Evolutionary conservation across 2,797 vertebrate species (phyloP), one percentile per base, ranked within the genome.

Genomic region (Thunnus albacares): DNA sequence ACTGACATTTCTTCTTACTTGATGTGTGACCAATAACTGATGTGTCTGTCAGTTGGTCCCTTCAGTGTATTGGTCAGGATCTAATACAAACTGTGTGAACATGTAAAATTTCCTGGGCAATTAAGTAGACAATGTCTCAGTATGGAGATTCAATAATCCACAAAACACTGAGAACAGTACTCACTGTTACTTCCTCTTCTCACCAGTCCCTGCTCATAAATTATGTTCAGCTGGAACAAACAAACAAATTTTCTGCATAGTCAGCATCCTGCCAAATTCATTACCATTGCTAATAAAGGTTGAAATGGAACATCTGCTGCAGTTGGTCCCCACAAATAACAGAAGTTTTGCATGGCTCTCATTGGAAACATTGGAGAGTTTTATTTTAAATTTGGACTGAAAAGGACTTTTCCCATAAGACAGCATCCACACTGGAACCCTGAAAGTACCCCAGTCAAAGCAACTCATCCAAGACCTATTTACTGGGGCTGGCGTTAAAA

Each of bases 391-490:
- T 69, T 49, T 43, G 28, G 56, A 60, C 1, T 4, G 52, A 61
- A 58, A 60, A 53, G 1, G 35, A 51, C n/a, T 12, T 59, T 41
- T 86, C 81, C 83, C 79, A 22, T 49, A 58, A 83, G 85, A 86
- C 84, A 35, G 83, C 56, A 61, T 65, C 80, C 85, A 80, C 76
- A 52, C 66, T 43, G 69, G 69, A 81, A 84, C 67, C 87, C 82
- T 84, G 72, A 85, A 75, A 88, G 82, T 75, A 81, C 72, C 90
- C 78, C 84, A 89, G 90, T 87, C 85, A 91, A 86, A 85, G 73
- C 17, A 72, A 35, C 93, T 91, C 92, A 81, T 91, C 91, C 89
- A 95, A 92, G 95, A 95, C 94, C 96, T 96, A 95, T 97, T 96
- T 95, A 95, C 90, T 89, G 94, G 84, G 93, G 89, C 89, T 92